Base-by-base conservation (phyloP, 1,140 invertebrate species). In the Lordiphosa mommai region DNA sequence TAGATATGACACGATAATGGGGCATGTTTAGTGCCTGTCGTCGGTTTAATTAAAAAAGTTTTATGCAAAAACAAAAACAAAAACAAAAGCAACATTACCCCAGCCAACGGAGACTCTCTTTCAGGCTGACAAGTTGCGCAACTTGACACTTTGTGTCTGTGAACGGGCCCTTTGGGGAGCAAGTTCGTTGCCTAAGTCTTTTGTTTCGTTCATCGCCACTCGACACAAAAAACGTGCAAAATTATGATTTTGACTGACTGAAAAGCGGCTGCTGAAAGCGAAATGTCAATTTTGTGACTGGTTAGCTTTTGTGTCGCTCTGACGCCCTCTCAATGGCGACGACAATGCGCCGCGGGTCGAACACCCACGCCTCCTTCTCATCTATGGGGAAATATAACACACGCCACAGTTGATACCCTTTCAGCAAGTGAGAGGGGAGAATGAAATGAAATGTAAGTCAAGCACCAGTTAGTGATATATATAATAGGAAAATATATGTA, bases 1-100 rank as follows among this genome's bases (percentile, higher is more conserved):
- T 71, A 84, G 79, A 84, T 84, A 84, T 79, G 69, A 79, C 69
- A 84, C 65, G 77, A 84, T 84, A 84, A 84, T 84, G 79, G 79
- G 59, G 72, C 77, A 84, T 84, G 77, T 84, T 84, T 84, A 84
- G 79, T 77, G 72, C 63, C 67, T 68, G 72, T 84, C 77, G 71
- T 76, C 57, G 64, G 76, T 67, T 80, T 80, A 80, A 80, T 80
- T 80, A 80, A 80, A 80, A 80, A 84, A 34, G 56, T 51, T 66
- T 66, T 58, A 52, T 58, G 51, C 64, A 66, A 37, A 51, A 50
- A 52, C 51, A 70, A 73, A 49, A 48, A 36, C 30, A 13, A 50
- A 63, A 61, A 44, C 27, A 49, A 56, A 44, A n/a, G n/a, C n/a
- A n/a, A n/a, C n/a, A n/a, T n/a, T n/a, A n/a, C n/a, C n/a, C n/a